phyloP scores from a whole-genome alignment of 2,113 vertebrate species.

The Campylomormyrus tamandua region DNA sequence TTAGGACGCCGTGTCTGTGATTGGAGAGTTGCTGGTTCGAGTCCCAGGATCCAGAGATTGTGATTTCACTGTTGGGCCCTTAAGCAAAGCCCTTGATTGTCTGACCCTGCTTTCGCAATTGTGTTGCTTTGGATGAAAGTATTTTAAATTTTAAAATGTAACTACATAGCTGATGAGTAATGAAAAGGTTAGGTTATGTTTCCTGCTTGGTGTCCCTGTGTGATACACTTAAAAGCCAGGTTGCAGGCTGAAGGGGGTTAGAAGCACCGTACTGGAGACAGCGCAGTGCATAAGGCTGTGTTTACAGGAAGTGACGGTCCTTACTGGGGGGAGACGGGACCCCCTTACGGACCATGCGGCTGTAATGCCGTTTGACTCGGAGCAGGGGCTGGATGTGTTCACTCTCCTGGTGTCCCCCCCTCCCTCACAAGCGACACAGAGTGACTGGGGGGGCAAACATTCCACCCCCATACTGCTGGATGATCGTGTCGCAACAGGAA shows the following conservation, averaged over 20 bases:
- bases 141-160: no score
- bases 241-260: neutral
- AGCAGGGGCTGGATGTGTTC: neutral
- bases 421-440: neutral
- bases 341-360: neutral
- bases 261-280: neutral
- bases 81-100: no score
- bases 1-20: no score
- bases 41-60: no score
- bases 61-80: no score
- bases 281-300: neutral
- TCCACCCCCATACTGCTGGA: neutral
- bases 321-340: neutral
- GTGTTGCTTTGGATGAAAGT: no score
- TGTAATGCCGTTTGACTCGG: neutral
- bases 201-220: neutral
- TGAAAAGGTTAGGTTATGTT: neutral
- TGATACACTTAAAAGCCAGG: neutral
- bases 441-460: neutral
- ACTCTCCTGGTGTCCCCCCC: no score
- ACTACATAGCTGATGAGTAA: neutral
- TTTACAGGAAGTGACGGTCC: neutral
- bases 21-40: no score
- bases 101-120: no score
- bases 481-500: neutral